Evolutionary conservation across 1,140 invertebrate genomes (phyloP).

Genomic region (Eciton burchellii): DNA sequence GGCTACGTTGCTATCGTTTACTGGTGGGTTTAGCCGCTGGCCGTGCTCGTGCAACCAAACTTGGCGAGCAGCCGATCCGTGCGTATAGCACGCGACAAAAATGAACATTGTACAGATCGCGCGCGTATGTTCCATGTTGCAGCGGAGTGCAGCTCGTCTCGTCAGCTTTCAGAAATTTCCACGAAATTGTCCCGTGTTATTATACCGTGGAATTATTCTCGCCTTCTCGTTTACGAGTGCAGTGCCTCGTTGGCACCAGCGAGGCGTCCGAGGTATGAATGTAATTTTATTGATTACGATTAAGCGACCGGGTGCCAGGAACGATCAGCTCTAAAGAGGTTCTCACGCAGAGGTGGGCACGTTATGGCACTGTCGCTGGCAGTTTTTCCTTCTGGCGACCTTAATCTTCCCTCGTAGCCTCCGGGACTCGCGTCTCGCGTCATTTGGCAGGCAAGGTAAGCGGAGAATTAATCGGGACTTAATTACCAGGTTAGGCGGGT

Average conservation of each 20-base stretch:
- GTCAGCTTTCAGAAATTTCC: too few relatives aligned
- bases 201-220: too few relatives aligned
- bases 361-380: background rate
- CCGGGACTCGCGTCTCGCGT: conserved; percentile 66
- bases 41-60: conserved; percentile 55
- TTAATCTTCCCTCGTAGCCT: conserved; percentile 73
- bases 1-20: conserved; percentile 64
- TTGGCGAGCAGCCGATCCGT: conserved; percentile 44
- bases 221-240: background rate
- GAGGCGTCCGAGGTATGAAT: too few relatives aligned
- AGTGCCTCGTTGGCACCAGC: too few relatives aligned
- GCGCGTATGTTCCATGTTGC: background rate
- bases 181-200: too few relatives aligned
- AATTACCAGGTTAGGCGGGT: conserved; percentile 80
- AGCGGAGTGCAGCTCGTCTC: background rate
- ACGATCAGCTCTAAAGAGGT: conserved; percentile 33
- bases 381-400: conserved; percentile 52
- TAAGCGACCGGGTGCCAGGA: too few relatives aligned
- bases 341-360: conserved; percentile 14
- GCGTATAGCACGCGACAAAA: conserved; percentile 39
- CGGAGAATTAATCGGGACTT: conserved; percentile 82
- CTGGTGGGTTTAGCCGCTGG: conserved; percentile 52
- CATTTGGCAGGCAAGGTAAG: conserved; percentile 79
- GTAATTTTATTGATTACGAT: too few relatives aligned
- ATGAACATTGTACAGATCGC: conserved; percentile 33